Evolutionary conservation across 2,797 vertebrate species (phyloP).

Genomic region (Alectoris magna): DNA sequence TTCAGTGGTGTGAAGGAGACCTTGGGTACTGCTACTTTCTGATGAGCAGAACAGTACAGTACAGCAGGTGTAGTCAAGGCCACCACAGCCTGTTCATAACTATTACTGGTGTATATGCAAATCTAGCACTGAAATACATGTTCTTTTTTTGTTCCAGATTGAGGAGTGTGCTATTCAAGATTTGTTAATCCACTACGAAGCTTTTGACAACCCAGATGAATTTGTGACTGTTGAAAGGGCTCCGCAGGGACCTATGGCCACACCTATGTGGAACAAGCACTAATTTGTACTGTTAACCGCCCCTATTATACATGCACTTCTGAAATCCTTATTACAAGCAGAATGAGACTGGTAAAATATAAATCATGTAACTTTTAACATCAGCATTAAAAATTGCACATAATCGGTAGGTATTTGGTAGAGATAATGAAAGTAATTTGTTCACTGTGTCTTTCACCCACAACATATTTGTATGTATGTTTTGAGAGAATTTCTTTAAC

Average conservation of each 20-base stretch:
- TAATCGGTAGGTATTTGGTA: slow-evolving; percentile 40
- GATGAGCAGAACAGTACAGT: neutral
- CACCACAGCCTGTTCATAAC: neutral
- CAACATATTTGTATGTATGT: slow-evolving; percentile 47
- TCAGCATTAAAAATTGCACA: slow-evolving; percentile 37
- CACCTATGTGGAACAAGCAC: slow-evolving; percentile 95
- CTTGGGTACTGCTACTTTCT: neutral
- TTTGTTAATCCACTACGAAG: slow-evolving; percentile 89
- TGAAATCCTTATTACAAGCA: neutral
- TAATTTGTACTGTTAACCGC: slow-evolving; percentile 65
- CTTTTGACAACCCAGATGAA: slow-evolving; percentile 92
- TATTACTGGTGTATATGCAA: neutral
- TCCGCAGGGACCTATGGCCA: slow-evolving; percentile 89
- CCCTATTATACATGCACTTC: neutral
- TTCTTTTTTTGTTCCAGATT: slow-evolving; percentile 81
- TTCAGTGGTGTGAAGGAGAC: neutral
- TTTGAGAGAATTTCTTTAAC: slow-evolving; percentile 53
- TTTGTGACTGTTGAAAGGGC: slow-evolving; percentile 93
- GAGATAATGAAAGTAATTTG: slow-evolving; percentile 31
- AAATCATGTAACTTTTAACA: slow-evolving; percentile 36
- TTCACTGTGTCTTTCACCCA: slow-evolving; percentile 43
- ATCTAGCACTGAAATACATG: neutral
- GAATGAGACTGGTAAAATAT: slow-evolving; percentile 6
- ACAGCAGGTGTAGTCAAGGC: neutral
- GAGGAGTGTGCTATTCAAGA: slow-evolving; percentile 97